Conservation (phyloP, 1,140 invertebrate genomes). For the Temnothorax nylanderi region DNA sequence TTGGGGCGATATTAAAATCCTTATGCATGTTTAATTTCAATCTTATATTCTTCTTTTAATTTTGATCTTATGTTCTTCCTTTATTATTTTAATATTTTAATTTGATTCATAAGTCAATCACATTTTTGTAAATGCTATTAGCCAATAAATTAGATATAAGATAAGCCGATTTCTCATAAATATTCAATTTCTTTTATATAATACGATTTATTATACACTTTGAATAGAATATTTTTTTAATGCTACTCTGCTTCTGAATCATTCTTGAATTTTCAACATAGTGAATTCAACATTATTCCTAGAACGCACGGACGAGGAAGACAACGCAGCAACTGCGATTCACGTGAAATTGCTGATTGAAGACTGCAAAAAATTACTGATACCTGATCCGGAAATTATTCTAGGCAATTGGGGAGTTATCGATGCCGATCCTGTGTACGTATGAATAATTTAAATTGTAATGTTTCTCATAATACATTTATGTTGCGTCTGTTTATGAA, state of each 20-base stretch:
- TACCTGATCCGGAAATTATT: constrained; percentile 94
- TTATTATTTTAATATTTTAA: constrained; percentile 16
- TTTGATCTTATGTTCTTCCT: not conserved
- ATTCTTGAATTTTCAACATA: not conserved
- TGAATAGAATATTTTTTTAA: constrained; percentile 9
- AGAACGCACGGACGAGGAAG: constrained; percentile 87
- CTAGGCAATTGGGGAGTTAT: constrained; percentile 97
- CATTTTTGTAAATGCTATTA: constrained; percentile 1
- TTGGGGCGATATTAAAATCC: not conserved
- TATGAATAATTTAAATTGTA: constrained; percentile 45
- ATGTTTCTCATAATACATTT: not conserved
- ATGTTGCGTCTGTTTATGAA: constrained; percentile 3
- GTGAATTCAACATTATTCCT: constrained; percentile 77
- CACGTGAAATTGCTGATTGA: constrained; percentile 97
- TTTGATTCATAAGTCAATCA: not conserved
- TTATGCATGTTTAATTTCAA: constrained; percentile 20
- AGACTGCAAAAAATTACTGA: constrained; percentile 96
- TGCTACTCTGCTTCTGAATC: constrained; percentile 1
- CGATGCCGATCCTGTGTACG: constrained; percentile 95
- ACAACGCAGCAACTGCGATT: constrained; percentile 90
- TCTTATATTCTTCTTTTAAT: not conserved
- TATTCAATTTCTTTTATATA: not conserved
- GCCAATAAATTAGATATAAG: constrained; percentile 10
- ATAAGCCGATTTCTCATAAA: not conserved
- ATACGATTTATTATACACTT: constrained; percentile 4